phyloP scores from a whole-genome alignment of 1,140 invertebrate genomes.

The Plutomurus gul region DNA sequence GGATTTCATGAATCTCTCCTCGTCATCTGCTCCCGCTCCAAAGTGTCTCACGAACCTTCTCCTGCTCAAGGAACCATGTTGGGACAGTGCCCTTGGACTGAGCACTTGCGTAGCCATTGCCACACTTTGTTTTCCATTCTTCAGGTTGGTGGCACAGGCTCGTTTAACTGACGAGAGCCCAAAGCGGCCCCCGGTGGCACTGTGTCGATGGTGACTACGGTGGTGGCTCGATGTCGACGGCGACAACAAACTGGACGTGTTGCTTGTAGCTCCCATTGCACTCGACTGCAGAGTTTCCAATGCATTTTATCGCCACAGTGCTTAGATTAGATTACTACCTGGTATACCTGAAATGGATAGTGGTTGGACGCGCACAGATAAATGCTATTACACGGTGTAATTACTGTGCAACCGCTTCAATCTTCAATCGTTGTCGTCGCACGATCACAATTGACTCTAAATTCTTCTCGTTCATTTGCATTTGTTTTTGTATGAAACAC shows the following conservation, averaged over 20 bases:
- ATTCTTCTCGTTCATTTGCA: no score
- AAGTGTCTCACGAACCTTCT: neutral
- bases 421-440: no score
- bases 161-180: neutral
- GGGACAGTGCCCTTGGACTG: slow-evolving; percentile 43
- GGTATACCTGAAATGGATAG: no score
- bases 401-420: no score
- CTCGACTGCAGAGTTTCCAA: neutral
- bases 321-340: no score
- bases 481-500: neutral
- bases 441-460: no score
- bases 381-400: no score
- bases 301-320: neutral
- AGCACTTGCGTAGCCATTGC: slow-evolving; percentile 51
- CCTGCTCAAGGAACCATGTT: slow-evolving; percentile 14
- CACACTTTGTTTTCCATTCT: slow-evolving; percentile 41
- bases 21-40: slow-evolving; percentile 36
- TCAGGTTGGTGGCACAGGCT: neutral
- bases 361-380: no score
- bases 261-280: slow-evolving; percentile 26
- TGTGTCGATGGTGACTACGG: neutral
- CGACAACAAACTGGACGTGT: neutral
- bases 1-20: slow-evolving; percentile 3
- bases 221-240: neutral
- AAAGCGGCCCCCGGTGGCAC: neutral